phyloP scores from a whole-genome alignment of 2,888 invertebrate species.

The Scaptomyza flava region DNA sequence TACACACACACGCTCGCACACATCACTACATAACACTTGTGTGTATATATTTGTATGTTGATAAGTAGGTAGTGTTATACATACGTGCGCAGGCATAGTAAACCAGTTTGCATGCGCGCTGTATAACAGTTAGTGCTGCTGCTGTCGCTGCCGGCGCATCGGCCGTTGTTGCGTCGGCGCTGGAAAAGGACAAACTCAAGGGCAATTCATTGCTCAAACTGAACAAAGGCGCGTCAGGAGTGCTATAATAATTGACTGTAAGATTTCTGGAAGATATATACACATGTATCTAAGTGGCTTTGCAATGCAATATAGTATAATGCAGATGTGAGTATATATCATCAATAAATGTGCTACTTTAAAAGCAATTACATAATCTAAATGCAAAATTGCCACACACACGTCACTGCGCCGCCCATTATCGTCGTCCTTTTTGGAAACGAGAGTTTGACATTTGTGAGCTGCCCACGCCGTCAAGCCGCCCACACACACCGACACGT shows the following conservation, averaged over 20 bases:
- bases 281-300: too few relatives aligned
- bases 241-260: slow-evolving; percentile 18
- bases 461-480: slow-evolving; percentile 26
- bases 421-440: slow-evolving; percentile 16
- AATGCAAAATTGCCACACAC: slow-evolving; percentile 9
- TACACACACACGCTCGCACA: slow-evolving; percentile 38
- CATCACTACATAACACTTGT: slow-evolving; percentile 3
- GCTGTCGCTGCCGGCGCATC: slow-evolving; percentile 20
- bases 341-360: neutral
- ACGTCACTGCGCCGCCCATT: slow-evolving; percentile 39
- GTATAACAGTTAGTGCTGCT: slow-evolving; percentile 59
- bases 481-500: slow-evolving; percentile 14
- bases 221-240: slow-evolving; percentile 39
- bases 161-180: slow-evolving; percentile 52
- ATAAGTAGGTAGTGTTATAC: slow-evolving; percentile 58
- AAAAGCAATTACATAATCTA: slow-evolving; percentile 43
- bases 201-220: slow-evolving; percentile 55
- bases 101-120: slow-evolving; percentile 60
- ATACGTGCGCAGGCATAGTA: slow-evolving; percentile 43
- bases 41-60: neutral
- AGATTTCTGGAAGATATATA: slow-evolving; percentile 8
- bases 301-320: slow-evolving; percentile 4
- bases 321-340: slow-evolving; percentile 11
- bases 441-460: slow-evolving; percentile 26
- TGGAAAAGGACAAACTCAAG: slow-evolving; percentile 78